Percentiles rank a stretch among this genome's conserved stretches.
Evolutionary conservation across 2,113 vertebrate genomes (phyloP).

Genomic region (Apteryx owenii): DNA sequence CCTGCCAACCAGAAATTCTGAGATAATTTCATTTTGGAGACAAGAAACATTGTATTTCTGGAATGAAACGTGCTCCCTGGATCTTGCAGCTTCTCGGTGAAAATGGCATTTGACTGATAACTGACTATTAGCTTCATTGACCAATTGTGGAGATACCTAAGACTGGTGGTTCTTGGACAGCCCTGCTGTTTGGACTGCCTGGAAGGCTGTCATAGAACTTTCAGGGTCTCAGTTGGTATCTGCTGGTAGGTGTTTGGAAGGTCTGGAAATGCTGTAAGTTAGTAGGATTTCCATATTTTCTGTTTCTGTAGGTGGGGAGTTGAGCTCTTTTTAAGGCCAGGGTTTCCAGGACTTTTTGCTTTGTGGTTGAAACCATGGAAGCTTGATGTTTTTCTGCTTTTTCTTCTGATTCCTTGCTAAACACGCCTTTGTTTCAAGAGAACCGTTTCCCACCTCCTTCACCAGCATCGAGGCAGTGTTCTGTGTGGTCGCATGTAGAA

Average conservation of each 20-base stretch:
- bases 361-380: not conserved
- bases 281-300: conserved; percentile 25
- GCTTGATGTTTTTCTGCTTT: not conserved
- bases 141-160: not conserved
- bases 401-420: not conserved
- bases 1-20: conserved; percentile 19
- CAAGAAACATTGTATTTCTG: not conserved
- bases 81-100: conserved; percentile 35
- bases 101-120: conserved; percentile 53
- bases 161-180: not conserved
- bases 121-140: not conserved
- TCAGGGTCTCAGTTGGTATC: not conserved
- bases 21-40: not conserved
- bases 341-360: not conserved
- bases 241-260: not conserved
- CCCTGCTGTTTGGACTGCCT: not conserved
- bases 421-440: not conserved
- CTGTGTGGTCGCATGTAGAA: not conserved
- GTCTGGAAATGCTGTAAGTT: conserved; percentile 12
- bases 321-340: not conserved
- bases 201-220: not conserved
- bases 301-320: not conserved
- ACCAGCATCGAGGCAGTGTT: not conserved
- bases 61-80: not conserved
- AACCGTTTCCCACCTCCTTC: not conserved